Percentiles rank a stretch among this genome's conserved stretches.
Evolutionary conservation across 2,888 invertebrate species (phyloP).

Genomic region (Phyllotreta striolata): DNA sequence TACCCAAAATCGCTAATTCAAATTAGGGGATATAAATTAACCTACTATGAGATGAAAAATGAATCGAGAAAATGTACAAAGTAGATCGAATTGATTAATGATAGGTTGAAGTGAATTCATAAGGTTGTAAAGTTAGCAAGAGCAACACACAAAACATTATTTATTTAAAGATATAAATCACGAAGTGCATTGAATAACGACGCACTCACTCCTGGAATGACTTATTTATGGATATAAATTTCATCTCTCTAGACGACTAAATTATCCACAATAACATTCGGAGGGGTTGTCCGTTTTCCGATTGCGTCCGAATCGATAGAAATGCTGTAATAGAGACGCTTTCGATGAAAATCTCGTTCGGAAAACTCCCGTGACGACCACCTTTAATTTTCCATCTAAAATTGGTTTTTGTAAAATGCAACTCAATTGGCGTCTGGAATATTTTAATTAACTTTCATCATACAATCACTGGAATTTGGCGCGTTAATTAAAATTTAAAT

Average conservation of each 20-base stretch:
- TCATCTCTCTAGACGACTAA: too few relatives aligned
- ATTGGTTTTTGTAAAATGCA: constrained; percentile 5
- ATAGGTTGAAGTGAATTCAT: constrained; percentile 28
- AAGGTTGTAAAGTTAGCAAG: constrained; percentile 16
- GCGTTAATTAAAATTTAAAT: too few relatives aligned
- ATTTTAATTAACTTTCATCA: too few relatives aligned
- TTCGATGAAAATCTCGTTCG: constrained; percentile 7
- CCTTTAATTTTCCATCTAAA: constrained; percentile 18
- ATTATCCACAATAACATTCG: not conserved
- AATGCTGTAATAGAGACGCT: not conserved
- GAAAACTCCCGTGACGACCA: constrained; percentile 9
- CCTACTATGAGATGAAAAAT: constrained; percentile 19
- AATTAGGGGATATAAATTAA: too few relatives aligned
- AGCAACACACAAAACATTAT: constrained; percentile 15
- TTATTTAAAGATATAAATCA: constrained; percentile 29
- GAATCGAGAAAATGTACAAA: constrained; percentile 19
- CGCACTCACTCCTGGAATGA: too few relatives aligned
- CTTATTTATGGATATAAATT: too few relatives aligned
- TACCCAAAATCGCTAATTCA: too few relatives aligned
- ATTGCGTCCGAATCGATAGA: constrained; percentile 5
- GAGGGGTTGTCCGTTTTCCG: constrained; percentile 1
- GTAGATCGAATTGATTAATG: constrained; percentile 28
- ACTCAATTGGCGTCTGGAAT: too few relatives aligned
- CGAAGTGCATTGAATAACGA: not conserved
- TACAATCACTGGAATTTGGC: too few relatives aligned